Percentiles rank a stretch among this genome's conserved stretches.
Conservation (phyloP, 1,140 invertebrate species). For the Caenorhabditis briggsae region DNA sequence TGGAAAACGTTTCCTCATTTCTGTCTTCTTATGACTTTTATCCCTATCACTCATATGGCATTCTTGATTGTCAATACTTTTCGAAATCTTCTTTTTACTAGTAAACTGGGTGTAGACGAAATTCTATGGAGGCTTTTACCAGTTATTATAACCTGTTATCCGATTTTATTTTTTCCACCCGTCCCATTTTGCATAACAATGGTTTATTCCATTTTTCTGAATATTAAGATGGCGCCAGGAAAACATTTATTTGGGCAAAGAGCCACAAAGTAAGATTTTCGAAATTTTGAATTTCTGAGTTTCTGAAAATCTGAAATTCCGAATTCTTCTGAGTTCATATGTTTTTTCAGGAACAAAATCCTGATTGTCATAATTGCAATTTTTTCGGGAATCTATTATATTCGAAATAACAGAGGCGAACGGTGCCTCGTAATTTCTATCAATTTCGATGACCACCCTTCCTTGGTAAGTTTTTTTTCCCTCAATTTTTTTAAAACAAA, state of each 20-base stretch:
- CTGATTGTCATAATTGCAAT: background rate
- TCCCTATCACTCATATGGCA: background rate
- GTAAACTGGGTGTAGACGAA: background rate
- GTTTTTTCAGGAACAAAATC: background rate
- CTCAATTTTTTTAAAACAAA: background rate
- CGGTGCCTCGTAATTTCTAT: background rate
- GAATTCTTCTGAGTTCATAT: no score
- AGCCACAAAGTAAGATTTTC: background rate
- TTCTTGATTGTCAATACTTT: background rate
- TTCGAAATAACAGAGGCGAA: background rate
- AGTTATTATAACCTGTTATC: background rate
- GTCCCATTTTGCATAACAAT: constrained; percentile 11
- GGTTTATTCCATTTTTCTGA: background rate
- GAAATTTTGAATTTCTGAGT: no score
- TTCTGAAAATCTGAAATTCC: background rate
- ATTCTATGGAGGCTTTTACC: background rate
- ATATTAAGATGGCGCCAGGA: background rate
- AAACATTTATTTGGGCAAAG: background rate
- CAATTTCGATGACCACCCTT: background rate
- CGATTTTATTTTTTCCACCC: background rate
- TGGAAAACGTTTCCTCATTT: background rate
- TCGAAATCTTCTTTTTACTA: background rate
- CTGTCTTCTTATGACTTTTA: background rate
- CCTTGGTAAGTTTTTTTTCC: background rate
- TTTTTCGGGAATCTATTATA: background rate